phyloP scores from a whole-genome alignment of 2,797 vertebrate species.

The Trachops cirrhosus region DNA sequence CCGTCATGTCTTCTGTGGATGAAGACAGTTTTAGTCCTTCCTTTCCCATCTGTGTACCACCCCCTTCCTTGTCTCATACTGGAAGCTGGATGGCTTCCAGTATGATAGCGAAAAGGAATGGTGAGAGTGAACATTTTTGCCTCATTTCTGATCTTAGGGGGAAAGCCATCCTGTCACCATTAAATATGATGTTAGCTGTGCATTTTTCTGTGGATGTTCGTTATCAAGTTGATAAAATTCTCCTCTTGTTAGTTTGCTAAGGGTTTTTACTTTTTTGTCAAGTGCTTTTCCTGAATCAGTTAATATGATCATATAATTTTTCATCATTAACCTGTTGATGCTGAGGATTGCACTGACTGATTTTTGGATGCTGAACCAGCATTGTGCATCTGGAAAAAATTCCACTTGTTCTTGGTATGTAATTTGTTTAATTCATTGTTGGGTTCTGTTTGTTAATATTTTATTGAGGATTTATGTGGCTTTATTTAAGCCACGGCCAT shows the following conservation, averaged over 20 bases:
- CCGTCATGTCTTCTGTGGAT: neutral
- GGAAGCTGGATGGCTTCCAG: neutral
- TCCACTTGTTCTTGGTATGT: neutral
- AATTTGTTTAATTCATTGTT: neutral
- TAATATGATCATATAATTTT: neutral
- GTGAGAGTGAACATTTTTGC: neutral
- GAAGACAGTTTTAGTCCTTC: neutral
- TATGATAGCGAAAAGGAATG: neutral
- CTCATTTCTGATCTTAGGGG: neutral
- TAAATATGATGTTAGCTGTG: neutral
- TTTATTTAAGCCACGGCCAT: neutral
- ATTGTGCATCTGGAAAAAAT: neutral
- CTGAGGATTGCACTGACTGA: neutral
- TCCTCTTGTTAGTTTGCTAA: neutral
- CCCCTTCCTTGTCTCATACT: neutral
- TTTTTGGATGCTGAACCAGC: neutral
- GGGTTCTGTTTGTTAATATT: slow-evolving; percentile 37
- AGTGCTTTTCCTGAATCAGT: neutral
- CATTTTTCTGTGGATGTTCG: neutral
- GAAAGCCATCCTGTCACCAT: neutral
- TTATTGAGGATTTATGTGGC: neutral
- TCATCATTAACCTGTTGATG: neutral
- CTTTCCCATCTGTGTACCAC: neutral
- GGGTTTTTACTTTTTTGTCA: neutral
- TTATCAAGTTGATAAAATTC: neutral